phyloP scores from a whole-genome alignment of 2,113 vertebrate genomes.

The Thermophis baileyi region DNA sequence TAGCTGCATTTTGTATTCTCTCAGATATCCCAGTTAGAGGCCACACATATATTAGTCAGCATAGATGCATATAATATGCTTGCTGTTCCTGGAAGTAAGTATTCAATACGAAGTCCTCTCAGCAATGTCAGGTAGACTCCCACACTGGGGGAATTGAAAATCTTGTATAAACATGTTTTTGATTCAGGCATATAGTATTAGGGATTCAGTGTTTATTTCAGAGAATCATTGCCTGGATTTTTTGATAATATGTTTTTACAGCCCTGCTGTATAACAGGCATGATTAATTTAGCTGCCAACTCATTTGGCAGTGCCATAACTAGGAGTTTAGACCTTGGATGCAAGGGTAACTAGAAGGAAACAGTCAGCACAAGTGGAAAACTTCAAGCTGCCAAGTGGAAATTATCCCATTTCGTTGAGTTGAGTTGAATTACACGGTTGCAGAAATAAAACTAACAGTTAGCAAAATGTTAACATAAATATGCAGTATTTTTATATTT shows the following conservation, averaged over 20 bases:
- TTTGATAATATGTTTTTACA: slow-evolving; percentile 10
- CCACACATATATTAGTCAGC: slow-evolving; percentile 5
- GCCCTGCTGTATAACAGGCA: background rate
- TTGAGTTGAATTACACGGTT: background rate
- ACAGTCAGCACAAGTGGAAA: fast-evolving
- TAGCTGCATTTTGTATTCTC: slow-evolving; percentile 30
- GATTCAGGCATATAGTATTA: background rate
- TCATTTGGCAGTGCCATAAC: background rate
- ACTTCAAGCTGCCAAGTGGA: background rate
- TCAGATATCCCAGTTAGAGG: background rate
- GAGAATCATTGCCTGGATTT: background rate
- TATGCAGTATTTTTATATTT: background rate
- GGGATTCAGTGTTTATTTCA: background rate
- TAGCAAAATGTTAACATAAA: background rate
- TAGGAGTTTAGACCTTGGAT: background rate
- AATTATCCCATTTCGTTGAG: background rate
- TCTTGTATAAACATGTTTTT: slow-evolving; percentile 14
- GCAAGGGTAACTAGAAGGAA: background rate
- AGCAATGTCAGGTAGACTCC: slow-evolving; percentile 11
- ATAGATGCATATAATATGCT: slow-evolving; percentile 25
- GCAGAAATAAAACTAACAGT: background rate
- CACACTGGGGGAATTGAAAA: background rate
- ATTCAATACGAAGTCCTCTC: slow-evolving; percentile 41
- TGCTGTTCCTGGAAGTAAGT: slow-evolving; percentile 23
- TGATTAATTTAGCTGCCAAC: background rate